A percentile compares a stretch with the other conserved stretches of the same genome.
These are phyloP conservation scores for Parasteatoda tepidariorum DNA, from an alignment of 1,140 invertebrate genomes.

Conservation along the genomic window DNA sequence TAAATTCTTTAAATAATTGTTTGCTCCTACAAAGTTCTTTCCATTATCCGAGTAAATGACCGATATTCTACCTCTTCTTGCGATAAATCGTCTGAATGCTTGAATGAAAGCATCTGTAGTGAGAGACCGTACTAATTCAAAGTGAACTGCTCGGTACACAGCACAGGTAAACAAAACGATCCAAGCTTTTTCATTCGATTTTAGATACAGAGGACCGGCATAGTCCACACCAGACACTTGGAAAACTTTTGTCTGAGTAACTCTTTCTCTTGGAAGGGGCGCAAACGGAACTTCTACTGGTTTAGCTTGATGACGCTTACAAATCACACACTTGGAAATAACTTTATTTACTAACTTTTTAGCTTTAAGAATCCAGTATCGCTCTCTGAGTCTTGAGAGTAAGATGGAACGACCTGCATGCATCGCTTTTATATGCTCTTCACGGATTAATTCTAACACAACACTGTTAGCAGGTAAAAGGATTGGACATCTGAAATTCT, in stretches of 20 bases:
- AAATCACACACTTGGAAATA: constrained; percentile 3
- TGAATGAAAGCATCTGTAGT: constrained; percentile 6
- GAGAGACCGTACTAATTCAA: neutral
- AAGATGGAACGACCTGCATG: constrained; percentile 11
- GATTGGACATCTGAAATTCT: constrained; percentile 12
- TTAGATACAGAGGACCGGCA: constrained; percentile 62
- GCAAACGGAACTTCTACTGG: neutral
- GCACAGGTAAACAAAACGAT: constrained; percentile 20
- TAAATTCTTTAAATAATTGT: neutral
- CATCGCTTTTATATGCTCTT: neutral
- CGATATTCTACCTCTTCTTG: neutral
- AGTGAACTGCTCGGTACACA: constrained; percentile 4
- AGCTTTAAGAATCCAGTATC: constrained; percentile 24
- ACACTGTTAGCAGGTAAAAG: neutral
- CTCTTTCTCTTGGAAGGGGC: constrained; percentile 63
- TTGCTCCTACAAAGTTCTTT: constrained; percentile 66
- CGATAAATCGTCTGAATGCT: constrained; percentile 1
- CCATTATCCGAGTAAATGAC: constrained; percentile 66
- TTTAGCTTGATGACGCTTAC: neutral
- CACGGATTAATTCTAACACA: neutral
- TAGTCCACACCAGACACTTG: constrained; percentile 66
- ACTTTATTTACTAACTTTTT: constrained; percentile 17
- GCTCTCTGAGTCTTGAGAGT: constrained; percentile 7
- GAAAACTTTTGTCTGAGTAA: no score
- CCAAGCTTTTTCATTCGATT: neutral